Percentiles rank a stretch among this genome's conserved stretches.
phyloP scores from a whole-genome alignment of 2,113 vertebrate species.

The Cynoglossus semilaevis region DNA sequence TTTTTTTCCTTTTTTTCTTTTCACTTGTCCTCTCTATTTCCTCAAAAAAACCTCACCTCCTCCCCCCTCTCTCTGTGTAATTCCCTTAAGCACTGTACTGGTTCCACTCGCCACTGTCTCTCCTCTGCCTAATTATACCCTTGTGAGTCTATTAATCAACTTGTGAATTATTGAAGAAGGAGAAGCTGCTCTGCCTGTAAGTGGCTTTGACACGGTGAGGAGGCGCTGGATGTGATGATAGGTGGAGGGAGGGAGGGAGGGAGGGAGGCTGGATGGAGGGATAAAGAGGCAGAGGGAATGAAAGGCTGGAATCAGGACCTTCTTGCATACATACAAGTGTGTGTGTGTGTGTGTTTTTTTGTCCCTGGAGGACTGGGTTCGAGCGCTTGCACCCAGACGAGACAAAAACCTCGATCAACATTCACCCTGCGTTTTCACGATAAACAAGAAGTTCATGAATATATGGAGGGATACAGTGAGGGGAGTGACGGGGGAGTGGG shows the following conservation, averaged over 20 bases:
- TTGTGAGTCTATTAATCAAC: constrained; percentile 99
- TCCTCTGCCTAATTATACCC: constrained; percentile 99
- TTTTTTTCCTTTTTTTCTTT: constrained; percentile 40
- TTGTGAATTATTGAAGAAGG: constrained; percentile 98
- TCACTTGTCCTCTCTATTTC: constrained; percentile 74
- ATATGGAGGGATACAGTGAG: constrained; percentile 73
- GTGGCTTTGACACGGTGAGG: constrained; percentile 85
- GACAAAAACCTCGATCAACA: constrained; percentile 71
- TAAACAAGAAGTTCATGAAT: constrained; percentile 81
- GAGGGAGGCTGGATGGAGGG: constrained; percentile 4
- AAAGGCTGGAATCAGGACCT: constrained; percentile 67
- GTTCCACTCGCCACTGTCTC: constrained; percentile 94
- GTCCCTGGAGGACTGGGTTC: constrained; percentile 65
- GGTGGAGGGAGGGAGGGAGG: constrained; percentile 39
- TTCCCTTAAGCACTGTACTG: constrained; percentile 96
- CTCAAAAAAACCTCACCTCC: constrained; percentile 68
- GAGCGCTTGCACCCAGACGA: constrained; percentile 62
- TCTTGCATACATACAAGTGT: constrained; percentile 20
- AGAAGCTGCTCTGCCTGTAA: constrained; percentile 86
- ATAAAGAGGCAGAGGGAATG: constrained; percentile 36
- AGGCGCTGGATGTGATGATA: constrained; percentile 53
- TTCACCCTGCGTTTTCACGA: constrained; percentile 73
- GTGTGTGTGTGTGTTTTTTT: not conserved
- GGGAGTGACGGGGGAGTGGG: constrained; percentile 28
- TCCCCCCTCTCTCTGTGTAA: constrained; percentile 77